Evolutionary conservation across 2,797 vertebrate species (phyloP), one percentile per base, ranked within the genome.

Genomic region (Rhinophrynus dorsalis): DNA sequence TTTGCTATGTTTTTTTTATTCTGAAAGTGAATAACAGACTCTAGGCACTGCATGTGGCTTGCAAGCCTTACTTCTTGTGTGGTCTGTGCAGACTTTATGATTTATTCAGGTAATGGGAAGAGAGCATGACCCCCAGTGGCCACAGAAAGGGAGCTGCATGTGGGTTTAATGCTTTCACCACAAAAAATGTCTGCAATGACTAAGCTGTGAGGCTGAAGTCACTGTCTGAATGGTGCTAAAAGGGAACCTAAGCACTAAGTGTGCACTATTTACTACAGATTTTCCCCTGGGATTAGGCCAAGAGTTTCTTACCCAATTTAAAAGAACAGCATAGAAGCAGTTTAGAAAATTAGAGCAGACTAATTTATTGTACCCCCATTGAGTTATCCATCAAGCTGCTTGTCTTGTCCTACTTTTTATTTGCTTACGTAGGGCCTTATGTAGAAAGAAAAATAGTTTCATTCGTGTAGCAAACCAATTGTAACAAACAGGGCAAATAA

Each of bases 61-160:
- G 88, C 89, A 88, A 85, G 88, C 85, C 76, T 77, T 77, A 80
- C 96, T 96, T 93, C 95, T 96, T 99, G 97, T 98, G 97, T 99
- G 97, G 97, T 98, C 97, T 85, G 83, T 77, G 92, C 92, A 94
- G 95, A 96, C 94, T 94, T 96, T 96, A 96, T 98, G 97, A 99
- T 98, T 98, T 99, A 98, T 98, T 98, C 96, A 97, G 95, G 94
- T 95, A 96, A 96, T 98, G 95, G 95, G 95, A 94, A 94, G 94
- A 94, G 97, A 98, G 94, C 95, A 92, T 94, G 95, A 98, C 96
- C 96, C 95, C 96, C 94, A 93, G 95, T 95, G 95, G 95, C 95
- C 96, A 96, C 95, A 97, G 96, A 98, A 94, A 95, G 94, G 94
- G 95, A 94, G 93, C 94, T 93, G 95, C 96, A 96, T 95, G 95